Evolutionary conservation across 1,140 invertebrate species (phyloP).

Genomic region (Periplaneta americana): DNA sequence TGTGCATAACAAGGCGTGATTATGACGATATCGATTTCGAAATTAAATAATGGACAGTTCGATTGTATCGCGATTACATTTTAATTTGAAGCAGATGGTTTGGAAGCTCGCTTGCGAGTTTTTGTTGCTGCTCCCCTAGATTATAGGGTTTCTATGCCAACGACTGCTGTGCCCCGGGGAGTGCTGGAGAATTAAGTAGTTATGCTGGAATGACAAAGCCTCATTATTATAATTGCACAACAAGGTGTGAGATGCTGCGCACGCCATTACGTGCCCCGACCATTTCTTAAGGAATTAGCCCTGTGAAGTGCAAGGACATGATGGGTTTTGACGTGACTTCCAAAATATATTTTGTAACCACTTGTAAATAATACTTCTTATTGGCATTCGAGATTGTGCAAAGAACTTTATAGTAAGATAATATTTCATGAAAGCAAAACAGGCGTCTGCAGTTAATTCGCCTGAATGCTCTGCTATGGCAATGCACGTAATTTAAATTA

Average conservation of each 20-base stretch:
- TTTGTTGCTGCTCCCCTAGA: background rate
- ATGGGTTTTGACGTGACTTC: too few species aligned
- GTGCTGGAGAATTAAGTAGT: background rate
- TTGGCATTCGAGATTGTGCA: too few species aligned
- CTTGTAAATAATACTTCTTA: too few species aligned
- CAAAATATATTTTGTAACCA: too few species aligned
- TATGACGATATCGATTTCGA: background rate
- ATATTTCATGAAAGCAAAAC: too few species aligned
- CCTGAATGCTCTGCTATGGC: too few species aligned
- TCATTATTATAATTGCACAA: background rate
- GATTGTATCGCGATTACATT: background rate
- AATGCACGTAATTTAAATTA: too few species aligned
- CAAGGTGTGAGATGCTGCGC: background rate
- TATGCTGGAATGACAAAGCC: background rate
- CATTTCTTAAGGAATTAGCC: too few species aligned
- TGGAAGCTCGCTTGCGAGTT: background rate
- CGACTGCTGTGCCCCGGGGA: background rate
- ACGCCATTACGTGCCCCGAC: too few species aligned
- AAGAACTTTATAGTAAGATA: too few species aligned
- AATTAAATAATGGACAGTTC: background rate
- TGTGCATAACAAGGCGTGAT: background rate
- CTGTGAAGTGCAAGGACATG: too few species aligned
- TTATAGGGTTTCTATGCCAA: background rate
- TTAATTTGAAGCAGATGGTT: background rate
- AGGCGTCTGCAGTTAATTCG: too few species aligned